These are phyloP conservation scores for Pelodiscus sinensis DNA, from an alignment of 2,113 vertebrate genomes.

Conservation along the genomic window DNA sequence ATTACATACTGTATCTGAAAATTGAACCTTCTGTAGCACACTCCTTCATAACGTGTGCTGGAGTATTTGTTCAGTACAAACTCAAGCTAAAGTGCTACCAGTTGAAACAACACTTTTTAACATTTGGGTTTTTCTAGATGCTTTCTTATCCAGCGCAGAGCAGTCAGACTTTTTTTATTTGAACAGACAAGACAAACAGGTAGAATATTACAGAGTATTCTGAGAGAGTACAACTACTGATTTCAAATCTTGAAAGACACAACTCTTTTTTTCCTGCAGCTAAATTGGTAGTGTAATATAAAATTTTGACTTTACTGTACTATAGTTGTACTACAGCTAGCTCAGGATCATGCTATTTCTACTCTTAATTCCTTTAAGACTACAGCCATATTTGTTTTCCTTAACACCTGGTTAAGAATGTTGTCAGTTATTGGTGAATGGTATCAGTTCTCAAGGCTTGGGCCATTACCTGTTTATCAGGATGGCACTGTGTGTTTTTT, in stretches of 20 bases:
- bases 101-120: background rate
- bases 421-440: background rate
- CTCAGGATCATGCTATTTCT: background rate
- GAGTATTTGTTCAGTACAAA: background rate
- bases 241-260: background rate
- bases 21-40: accelerated
- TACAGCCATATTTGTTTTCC: background rate
- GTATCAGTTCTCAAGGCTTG: background rate
- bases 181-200: background rate
- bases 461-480: background rate
- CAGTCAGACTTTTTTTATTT: background rate
- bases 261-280: background rate
- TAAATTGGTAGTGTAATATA: background rate
- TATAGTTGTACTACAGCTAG: background rate
- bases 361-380: background rate
- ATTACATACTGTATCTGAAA: accelerated
- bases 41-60: background rate
- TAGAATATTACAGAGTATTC: background rate
- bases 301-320: accelerated
- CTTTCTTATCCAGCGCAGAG: background rate
- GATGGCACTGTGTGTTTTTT: background rate
- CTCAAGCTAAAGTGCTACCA: background rate
- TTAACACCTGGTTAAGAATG: background rate
- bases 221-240: background rate
- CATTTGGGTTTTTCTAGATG: background rate